Base-by-base conservation (phyloP, 2,113 vertebrate species). In the Pandion haliaetus region DNA sequence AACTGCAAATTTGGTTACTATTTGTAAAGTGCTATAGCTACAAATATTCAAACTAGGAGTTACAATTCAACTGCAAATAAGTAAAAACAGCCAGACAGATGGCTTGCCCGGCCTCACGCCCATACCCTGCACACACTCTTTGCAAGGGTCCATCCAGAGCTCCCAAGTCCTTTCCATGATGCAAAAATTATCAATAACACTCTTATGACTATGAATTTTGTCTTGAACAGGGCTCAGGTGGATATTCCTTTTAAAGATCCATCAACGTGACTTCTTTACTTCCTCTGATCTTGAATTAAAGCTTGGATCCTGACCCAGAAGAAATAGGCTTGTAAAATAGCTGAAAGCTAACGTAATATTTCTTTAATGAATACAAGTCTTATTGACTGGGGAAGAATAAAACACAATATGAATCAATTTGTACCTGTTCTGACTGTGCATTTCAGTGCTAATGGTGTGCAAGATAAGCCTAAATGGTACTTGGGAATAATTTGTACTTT, bases 401-500 rank as follows among this genome's bases (percentile, higher is more conserved):
- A 91, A 57, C 78, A 84, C 20, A 50, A 8, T n/a, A 69, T 65
- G 31, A 90, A 88, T 93, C 42, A 70, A 77, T 88, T 88, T 85
- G 36, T 78, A 81, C 59, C 77, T 80, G 54, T 66, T 94, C 45
- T 85, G 65, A 47, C 71, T 72, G 36, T n/a, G 36, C 55, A 47
- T 80, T 95, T 90, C 70, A 90, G 47, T 49, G 47, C 44, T 92
- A 77, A 94, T 71, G 36, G 36, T 78, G 47, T 50, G 72, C 38
- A 89, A 85, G 67, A 74, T 58, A 87, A 94, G 21, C 34, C 36
- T 67, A 61, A 82, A 65, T 8, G 25, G 52, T 63, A 71, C 65
- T 88, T 69, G 28, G 24, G 34, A 13, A 84, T 91, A 96, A 88
- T 91, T 86, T 91, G 65, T 93, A 52, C 34, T 86, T 97, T 91